phyloP scores from a whole-genome alignment of 1,140 invertebrate species.

The Campoletis sonorensis region DNA sequence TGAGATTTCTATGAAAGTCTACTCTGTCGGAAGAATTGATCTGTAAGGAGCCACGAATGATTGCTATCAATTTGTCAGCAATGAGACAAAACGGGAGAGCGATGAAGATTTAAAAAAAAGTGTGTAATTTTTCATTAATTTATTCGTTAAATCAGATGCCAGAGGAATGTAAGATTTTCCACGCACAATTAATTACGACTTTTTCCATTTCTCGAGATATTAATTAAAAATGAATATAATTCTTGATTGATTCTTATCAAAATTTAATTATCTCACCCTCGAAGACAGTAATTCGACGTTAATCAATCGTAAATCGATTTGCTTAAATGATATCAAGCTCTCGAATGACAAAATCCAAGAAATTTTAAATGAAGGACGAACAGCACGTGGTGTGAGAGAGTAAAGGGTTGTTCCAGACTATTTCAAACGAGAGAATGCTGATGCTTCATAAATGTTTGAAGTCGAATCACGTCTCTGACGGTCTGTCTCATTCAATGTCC shows the following conservation, averaged over 20 bases:
- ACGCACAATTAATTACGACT: too few species aligned
- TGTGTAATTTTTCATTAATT: too few species aligned
- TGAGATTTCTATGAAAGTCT: constrained; percentile 31
- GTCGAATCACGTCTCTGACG: constrained; percentile 34
- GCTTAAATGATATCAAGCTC: not conserved
- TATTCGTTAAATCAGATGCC: too few species aligned
- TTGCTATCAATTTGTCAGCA: not conserved
- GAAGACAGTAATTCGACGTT: not conserved
- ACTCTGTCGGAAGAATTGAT: not conserved
- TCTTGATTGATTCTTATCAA: too few species aligned
- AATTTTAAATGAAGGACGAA: not conserved
- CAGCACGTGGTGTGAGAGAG: not conserved
- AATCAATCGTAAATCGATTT: not conserved
- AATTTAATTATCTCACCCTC: too few species aligned
- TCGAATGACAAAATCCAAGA: not conserved
- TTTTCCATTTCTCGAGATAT: too few species aligned
- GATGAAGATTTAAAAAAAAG: too few species aligned
- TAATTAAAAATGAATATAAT: too few species aligned
- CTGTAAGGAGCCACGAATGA: not conserved
- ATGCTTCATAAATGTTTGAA: constrained; percentile 3
- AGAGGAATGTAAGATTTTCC: too few species aligned
- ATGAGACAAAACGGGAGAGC: not conserved
- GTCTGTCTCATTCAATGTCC: constrained; percentile 12
- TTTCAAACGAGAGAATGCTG: constrained; percentile 27
- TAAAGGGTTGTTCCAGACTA: constrained; percentile 23